Conservation (phyloP, 1,140 invertebrate genomes). For the Aphis craccivora region DNA sequence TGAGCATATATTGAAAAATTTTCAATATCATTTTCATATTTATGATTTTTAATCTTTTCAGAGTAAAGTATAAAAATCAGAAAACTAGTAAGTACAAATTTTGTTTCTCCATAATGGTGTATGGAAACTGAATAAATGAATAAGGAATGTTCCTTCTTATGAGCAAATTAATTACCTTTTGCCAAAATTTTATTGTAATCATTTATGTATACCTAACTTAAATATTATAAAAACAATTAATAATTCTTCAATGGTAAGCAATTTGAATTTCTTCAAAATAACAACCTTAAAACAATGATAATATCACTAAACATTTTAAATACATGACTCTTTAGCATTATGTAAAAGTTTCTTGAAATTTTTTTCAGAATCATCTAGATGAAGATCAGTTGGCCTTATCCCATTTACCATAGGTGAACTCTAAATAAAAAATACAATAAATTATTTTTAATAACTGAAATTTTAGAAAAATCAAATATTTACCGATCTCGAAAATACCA, state of each 20-base stretch:
- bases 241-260: constrained; percentile 54
- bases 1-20: constrained; percentile 40
- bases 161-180: constrained; percentile 53
- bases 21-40: constrained; percentile 19
- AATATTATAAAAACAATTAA: constrained; percentile 57
- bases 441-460: neutral
- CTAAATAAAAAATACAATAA: constrained; percentile 20
- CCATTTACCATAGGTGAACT: constrained; percentile 51
- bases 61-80: constrained; percentile 25
- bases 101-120: constrained; percentile 18
- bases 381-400: neutral
- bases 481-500: constrained; percentile 51
- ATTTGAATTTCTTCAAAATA: constrained; percentile 22
- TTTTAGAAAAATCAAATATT: neutral
- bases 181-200: constrained; percentile 43
- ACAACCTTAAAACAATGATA: constrained; percentile 36
- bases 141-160: constrained; percentile 54
- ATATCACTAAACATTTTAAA: constrained; percentile 44
- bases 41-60: neutral
- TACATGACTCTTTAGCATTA: constrained; percentile 53
- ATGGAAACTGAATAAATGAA: constrained; percentile 38
- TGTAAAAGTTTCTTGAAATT: constrained; percentile 48
- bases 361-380: constrained; percentile 26
- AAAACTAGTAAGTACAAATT: constrained; percentile 45
- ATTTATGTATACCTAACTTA: constrained; percentile 49